Conservation (phyloP, 2,888 invertebrate genomes). For the Melolontha melolontha region DNA sequence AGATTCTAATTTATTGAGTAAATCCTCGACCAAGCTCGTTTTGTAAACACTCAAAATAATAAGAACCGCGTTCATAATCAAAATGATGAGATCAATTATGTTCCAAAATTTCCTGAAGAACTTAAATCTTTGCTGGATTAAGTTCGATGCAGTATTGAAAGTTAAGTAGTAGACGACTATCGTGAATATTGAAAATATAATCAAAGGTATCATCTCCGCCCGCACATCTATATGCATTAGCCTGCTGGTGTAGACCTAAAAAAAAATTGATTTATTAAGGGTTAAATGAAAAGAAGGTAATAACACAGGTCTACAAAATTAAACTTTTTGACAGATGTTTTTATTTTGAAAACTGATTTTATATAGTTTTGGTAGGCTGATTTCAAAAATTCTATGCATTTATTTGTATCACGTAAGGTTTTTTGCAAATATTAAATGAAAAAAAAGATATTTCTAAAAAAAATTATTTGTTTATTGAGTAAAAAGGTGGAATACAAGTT, state of each 20-base stretch:
- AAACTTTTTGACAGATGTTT: no score
- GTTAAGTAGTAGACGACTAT: constrained; percentile 42
- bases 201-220: constrained; percentile 40
- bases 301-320: no score
- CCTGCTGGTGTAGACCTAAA: constrained; percentile 45
- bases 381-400: no score
- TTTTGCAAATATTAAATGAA: no score
- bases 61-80: constrained; percentile 34
- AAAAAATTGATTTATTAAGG: constrained; percentile 35
- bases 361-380: neutral
- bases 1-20: constrained; percentile 46
- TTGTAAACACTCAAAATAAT: constrained; percentile 26
- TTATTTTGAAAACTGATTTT: no score
- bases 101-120: constrained; percentile 47
- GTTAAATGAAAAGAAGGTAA: neutral
- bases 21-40: constrained; percentile 39
- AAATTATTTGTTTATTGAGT: no score
- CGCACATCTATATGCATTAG: constrained; percentile 46
- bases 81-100: constrained; percentile 46
- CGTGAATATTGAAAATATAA: constrained; percentile 44
- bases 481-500: no score
- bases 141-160: constrained; percentile 31
- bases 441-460: no score
- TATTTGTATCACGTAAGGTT: no score
- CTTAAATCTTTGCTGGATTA: constrained; percentile 5